phyloP scores from a whole-genome alignment of 2,797 vertebrate genomes.

The Philypnodon macrostomus region DNA sequence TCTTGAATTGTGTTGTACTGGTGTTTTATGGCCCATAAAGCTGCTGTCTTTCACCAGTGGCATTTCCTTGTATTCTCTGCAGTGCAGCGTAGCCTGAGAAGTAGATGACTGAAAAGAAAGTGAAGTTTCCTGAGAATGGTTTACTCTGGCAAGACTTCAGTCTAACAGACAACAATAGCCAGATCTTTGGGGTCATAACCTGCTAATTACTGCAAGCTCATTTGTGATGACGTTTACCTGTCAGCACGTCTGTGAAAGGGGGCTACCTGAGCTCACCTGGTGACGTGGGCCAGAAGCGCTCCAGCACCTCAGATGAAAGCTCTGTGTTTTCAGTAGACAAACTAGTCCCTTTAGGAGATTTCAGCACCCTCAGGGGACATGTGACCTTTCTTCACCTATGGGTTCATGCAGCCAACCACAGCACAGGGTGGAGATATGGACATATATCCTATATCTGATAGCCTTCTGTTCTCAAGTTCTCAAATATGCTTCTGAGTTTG shows the following conservation, averaged over 20 bases:
- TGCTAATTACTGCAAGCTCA: constrained; percentile 57
- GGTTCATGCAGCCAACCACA: constrained; percentile 12
- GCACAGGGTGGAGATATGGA: constrained; percentile 43
- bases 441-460: constrained; percentile 68
- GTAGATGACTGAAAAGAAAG: constrained; percentile 61
- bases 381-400: constrained; percentile 66
- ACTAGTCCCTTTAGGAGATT: constrained; percentile 54
- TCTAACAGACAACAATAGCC: constrained; percentile 61
- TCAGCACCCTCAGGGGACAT: constrained; percentile 62
- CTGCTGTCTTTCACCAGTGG: constrained; percentile 54
- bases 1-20: constrained; percentile 34
- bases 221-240: constrained; percentile 57
- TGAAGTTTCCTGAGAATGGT: constrained; percentile 71
- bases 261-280: constrained; percentile 63
- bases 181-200: constrained; percentile 66
- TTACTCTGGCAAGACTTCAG: constrained; percentile 63
- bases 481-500: constrained; percentile 39
- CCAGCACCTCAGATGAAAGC: constrained; percentile 70
- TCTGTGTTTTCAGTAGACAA: constrained; percentile 51
- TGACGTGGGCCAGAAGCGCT: constrained; percentile 53
- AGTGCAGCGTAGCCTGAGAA: constrained; percentile 51
- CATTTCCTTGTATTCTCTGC: constrained; percentile 72
- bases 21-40: constrained; percentile 49
- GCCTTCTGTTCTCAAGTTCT: constrained; percentile 59
- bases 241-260: constrained; percentile 52